Evolutionary conservation across 2,113 vertebrate species (phyloP), one percentile per base, ranked within the genome.

Genomic region (Limanda limanda): DNA sequence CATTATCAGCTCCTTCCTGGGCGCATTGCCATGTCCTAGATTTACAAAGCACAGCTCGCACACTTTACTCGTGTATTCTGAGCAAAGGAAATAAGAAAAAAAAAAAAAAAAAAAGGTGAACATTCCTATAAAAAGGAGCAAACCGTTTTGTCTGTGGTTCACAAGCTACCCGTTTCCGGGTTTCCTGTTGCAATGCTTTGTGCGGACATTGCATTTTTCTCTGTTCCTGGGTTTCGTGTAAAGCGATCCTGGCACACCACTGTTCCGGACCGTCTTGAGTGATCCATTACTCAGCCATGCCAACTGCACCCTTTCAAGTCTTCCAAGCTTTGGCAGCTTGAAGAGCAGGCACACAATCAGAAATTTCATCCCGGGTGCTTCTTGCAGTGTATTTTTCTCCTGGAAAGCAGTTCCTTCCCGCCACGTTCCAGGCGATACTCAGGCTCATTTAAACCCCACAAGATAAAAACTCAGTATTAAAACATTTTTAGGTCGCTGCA

Each of bases 141-240:
- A 82, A 79, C 60, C 7, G 55, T 78, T 83, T 68, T 83, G 74
- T 83, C 86, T 89, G 75, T 73, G 68, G 71, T 67, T 81, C 74
- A 77, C 51, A 67, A 63, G 73, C 74, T 68, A 79, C 80, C 81
- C 77, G 78, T 82, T 92, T 92, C 84, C 74, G 64, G 91, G 91
- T 87, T 88, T 94, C 89, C 76, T 86, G 82, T 91, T 90, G 84
- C 91, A 85, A 18, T 14, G 70, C 60, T 89, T 63, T 90, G 79
- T 92, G 92, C 78, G 57, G 76, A 86, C 81, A 31, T 81, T 83
- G 90, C 91, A 87, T 79, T 89, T 91, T 91, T 92, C 79, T 78
- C 64, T 79, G 76, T 85, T 89, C 85, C 82, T 79, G 73, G 64
- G 88, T 88, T 91, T 87, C 68, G 31, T 85, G 92, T 92, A 92